phyloP scores from a whole-genome alignment of 2,113 vertebrate species.

The Promerops cafer region DNA sequence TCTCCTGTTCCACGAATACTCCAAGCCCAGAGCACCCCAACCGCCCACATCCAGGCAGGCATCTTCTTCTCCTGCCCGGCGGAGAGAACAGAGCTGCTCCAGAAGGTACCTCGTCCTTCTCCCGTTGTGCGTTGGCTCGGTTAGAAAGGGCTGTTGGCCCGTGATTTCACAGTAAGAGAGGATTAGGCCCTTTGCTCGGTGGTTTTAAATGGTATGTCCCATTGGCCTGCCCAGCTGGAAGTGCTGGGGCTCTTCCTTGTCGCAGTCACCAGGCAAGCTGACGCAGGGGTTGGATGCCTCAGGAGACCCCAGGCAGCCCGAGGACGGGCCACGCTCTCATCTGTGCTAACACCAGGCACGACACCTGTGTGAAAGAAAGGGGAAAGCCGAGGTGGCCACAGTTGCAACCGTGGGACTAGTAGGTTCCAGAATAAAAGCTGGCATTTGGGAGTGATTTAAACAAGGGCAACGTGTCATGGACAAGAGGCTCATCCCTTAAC shows the following conservation, averaged over 20 bases:
- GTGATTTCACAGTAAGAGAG: not conserved
- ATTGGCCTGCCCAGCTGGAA: not conserved
- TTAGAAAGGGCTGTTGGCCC: rapidly evolving
- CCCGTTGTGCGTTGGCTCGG: rapidly evolving
- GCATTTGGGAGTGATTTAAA: not conserved
- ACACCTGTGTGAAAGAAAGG: not conserved
- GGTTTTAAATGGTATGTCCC: not conserved
- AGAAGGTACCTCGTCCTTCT: not conserved
- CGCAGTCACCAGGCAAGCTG: not conserved
- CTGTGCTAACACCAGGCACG: too few species aligned
- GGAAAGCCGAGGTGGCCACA: not conserved
- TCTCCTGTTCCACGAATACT: not conserved
- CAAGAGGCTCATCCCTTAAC: not conserved
- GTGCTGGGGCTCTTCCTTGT: not conserved
- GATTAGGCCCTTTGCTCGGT: not conserved
- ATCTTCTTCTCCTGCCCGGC: rapidly evolving
- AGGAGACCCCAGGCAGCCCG: not conserved
- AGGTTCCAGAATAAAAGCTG: not conserved
- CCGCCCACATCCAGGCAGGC: rapidly evolving
- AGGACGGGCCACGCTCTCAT: not conserved
- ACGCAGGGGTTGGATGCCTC: not conserved
- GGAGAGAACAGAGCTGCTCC: not conserved
- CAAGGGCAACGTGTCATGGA: not conserved
- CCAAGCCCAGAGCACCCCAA: not conserved
- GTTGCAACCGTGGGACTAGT: rapidly evolving